These are phyloP conservation scores for Sebastes variabilis DNA, from an alignment of 2,797 vertebrate genomes.

Conservation along the genomic window DNA sequence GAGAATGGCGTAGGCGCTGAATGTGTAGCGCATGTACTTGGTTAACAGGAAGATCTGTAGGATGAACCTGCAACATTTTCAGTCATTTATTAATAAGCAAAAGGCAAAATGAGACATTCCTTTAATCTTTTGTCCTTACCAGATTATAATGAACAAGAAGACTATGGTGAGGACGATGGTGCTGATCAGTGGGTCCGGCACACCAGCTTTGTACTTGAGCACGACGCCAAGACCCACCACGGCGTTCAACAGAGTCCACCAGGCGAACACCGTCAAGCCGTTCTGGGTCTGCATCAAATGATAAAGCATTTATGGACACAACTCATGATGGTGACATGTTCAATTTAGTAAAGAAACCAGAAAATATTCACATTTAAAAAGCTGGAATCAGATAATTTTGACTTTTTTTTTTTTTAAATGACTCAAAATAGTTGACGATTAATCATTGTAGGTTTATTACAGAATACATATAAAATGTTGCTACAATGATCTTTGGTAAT, in stretches of 20 bases:
- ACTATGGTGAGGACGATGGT: conserved; percentile 64
- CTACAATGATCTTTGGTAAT: neutral
- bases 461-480: neutral
- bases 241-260: conserved; percentile 73
- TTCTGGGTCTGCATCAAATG: conserved; percentile 72
- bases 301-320: neutral
- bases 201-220: conserved; percentile 53
- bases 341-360: neutral
- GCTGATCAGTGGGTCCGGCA: conserved; percentile 63
- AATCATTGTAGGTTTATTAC: neutral
- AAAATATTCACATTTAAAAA: no score
- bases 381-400: fast-evolving
- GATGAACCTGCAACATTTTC: conserved; percentile 68
- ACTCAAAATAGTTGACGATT: no score
- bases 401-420: no score
- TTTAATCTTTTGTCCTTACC: conserved; percentile 52
- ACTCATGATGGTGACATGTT: neutral
- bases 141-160: conserved; percentile 36
- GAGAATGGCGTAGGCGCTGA: conserved; percentile 76
- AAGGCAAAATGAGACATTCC: neutral
- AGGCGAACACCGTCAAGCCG: conserved; percentile 72
- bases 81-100: neutral
- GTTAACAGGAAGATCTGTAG: conserved; percentile 75
- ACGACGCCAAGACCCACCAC: conserved; percentile 63
- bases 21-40: conserved; percentile 77